Evolutionary conservation across 2,113 vertebrate genomes (phyloP), one percentile per base, ranked within the genome.

Genomic region (Fukomys damarensis): DNA sequence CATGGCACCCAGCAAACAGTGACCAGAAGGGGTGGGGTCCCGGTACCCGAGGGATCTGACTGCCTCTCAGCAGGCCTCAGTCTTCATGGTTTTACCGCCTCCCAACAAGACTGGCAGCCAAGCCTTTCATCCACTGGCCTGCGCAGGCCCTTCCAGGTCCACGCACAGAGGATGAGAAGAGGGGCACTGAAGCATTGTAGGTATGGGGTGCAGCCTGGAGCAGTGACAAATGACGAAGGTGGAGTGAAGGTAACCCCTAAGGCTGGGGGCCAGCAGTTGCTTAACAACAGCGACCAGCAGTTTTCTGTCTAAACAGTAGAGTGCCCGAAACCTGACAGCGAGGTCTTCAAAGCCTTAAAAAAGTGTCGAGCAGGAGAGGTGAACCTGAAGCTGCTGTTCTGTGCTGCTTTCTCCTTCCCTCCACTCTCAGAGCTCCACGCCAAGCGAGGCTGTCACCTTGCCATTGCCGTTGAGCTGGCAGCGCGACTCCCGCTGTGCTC

Each of bases 231-330:
- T 38, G 9, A 0, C 41, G 1, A 5, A 30, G 16, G 35, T 10
- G 26, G 52, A 85, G 24, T 81, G 85, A 74, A 32, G 28, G 92
- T 49, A 32, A 86, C 83, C 2, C 80, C 26, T 30, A 49, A 35
- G 95, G 66, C 63, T 89, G 92, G 41, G 12, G 7, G 17, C 96
- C n/a, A 63, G 80, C 30, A 65, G 41, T 54, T 9, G 92, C 24
- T 89, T 16, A 16, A 3, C 43, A 7, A 66, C 89, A 58, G 22
- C 59, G 91, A 80, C 72, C 94, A 96, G 94, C 96, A 19, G 52
- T 74, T 98, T 97, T 96, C 90, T 96, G 66, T 97, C 98, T 98
- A 20, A 68, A 46, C 56, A 96, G n/a, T 22, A 26, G 81, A 56
- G n/a, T 80, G 14, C 88, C 63, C 87, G 84, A 91, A 91, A 94